Evolutionary conservation across 2,797 vertebrate species (phyloP), one percentile per base, ranked within the genome.

Genomic region (Acropternis orthonyx): DNA sequence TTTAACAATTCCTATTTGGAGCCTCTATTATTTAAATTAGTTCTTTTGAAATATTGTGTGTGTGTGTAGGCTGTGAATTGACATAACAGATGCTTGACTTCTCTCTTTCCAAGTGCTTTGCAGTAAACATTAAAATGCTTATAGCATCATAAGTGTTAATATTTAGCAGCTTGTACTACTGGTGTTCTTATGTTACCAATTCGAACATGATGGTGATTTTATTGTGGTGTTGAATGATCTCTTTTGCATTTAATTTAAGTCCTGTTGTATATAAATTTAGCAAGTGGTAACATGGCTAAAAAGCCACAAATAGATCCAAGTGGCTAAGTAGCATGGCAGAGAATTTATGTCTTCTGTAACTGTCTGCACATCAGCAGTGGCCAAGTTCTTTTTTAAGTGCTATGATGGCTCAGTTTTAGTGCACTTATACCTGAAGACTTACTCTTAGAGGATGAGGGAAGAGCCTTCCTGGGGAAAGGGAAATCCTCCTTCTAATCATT

Each of bases 31-130:
- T 48, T 93, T 80, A 65, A 88, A 84, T 67, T 14, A 51, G 34
- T 74, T 83, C 52, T 89, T 85, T 44, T 75, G 76, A 36, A 81
- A 73, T 73, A 59, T 7, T 43, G 8, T 41, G 26, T 76, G 23
- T 41, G 23, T 76, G 30, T 82, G 89, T 84, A 63, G 85, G 85
- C 85, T 90, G 76, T 65, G 65, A 83, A 54, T 77, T 96, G 87
- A 83, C 46, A 44, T 79, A 92, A 67, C 81, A 80, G 87, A 82
- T 91, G 92, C 76, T 78, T 88, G 65, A 91, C 61, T 91, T 95
- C 41, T 67, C 48, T 89, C 41, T n/a, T 82, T 79, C 15, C 49
- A 72, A 75, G 65, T 77, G 58, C 59, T 92, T 93, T 76, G 55
- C 71, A 91, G 51, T 91, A 93, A 93, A 91, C 44, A 52, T 76